These are phyloP conservation scores for Aphrophora alni DNA, from an alignment of 2,888 invertebrate species.

Conservation along the genomic window DNA sequence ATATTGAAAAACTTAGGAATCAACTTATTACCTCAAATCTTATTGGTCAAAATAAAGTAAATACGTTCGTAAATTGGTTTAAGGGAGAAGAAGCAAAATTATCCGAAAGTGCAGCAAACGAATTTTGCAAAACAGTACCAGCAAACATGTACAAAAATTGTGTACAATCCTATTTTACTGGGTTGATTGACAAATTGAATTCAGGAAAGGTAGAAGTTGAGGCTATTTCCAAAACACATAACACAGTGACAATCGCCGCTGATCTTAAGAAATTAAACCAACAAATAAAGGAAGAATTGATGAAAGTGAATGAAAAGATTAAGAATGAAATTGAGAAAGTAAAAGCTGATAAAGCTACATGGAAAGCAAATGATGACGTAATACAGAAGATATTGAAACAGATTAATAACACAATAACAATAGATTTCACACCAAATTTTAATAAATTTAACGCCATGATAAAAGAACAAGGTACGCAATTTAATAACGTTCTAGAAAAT, in stretches of 20 bases:
- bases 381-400: too few species aligned
- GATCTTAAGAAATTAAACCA: background rate
- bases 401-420: background rate
- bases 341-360: background rate
- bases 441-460: background rate
- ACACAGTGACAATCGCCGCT: background rate
- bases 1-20: background rate
- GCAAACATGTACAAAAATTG: background rate
- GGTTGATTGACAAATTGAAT: background rate
- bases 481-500: background rate
- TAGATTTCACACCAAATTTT: background rate
- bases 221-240: background rate
- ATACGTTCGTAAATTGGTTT: background rate
- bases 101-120: background rate
- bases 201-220: background rate
- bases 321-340: background rate
- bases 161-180: background rate
- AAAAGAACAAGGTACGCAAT: background rate
- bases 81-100: background rate
- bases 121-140: background rate
- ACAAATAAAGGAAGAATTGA: background rate
- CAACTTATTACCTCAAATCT: background rate
- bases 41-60: background rate
- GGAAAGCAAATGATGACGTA: too few species aligned
- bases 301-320: background rate